A percentile compares a stretch with the other conserved stretches of the same genome.
These are phyloP conservation scores for Tarsius wallacei DNA, from an alignment of 2,797 vertebrate species.

Conservation along the genomic window DNA sequence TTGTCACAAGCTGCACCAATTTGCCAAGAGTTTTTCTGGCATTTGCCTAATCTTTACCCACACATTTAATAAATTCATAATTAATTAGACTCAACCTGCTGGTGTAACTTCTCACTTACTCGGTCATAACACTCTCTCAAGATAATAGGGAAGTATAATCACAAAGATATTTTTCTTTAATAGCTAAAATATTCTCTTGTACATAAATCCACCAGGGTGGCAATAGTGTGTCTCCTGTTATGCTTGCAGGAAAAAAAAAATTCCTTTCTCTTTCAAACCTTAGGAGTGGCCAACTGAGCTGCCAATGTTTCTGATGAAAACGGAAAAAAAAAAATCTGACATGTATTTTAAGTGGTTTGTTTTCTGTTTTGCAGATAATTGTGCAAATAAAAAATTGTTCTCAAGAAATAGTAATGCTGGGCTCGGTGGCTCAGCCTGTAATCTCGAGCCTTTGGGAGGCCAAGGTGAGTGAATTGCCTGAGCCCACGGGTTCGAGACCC, in stretches of 20 bases:
- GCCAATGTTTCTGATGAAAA: not conserved
- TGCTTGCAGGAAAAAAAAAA: not conserved
- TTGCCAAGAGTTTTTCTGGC: too few relatives aligned
- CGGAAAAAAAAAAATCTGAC: not conserved
- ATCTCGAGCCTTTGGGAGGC: too few relatives aligned
- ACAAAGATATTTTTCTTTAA: not conserved
- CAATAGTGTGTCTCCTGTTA: not conserved
- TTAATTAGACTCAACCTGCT: too few relatives aligned
- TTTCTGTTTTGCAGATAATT: not conserved
- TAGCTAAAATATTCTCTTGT: not conserved
- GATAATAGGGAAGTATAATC: not conserved
- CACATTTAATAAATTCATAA: too few relatives aligned
- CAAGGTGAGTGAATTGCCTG: too few relatives aligned
- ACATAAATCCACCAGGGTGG: not conserved
- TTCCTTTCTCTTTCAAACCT: not conserved
- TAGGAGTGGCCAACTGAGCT: not conserved
- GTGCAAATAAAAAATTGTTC: not conserved
- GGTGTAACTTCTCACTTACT: too few relatives aligned
- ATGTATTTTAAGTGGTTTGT: not conserved
- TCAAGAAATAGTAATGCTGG: not conserved
- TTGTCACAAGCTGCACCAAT: too few relatives aligned
- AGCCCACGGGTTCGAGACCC: too few relatives aligned
- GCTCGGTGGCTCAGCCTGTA: too few relatives aligned
- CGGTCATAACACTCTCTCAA: too few relatives aligned
- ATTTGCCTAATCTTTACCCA: too few relatives aligned